Conservation (phyloP, 2,888 invertebrate genomes). For the Argyresthia albistria region DNA sequence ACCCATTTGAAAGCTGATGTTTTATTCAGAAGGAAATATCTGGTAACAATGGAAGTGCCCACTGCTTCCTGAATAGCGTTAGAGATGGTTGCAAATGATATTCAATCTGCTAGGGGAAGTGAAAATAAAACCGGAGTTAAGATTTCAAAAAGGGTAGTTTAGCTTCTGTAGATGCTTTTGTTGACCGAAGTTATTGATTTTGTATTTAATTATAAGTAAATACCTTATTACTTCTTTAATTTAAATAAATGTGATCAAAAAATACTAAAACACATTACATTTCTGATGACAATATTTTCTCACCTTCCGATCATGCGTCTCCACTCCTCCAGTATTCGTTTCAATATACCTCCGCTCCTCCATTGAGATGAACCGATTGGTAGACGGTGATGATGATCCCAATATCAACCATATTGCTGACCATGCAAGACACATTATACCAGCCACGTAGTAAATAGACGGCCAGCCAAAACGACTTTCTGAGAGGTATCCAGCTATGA, state of each 20-base stretch:
- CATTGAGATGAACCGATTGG: conserved; percentile 71
- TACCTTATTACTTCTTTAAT: not conserved
- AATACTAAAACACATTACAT: not conserved
- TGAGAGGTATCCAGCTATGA: conserved; percentile 80
- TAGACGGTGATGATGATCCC: conserved; percentile 78
- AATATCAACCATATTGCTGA: conserved; percentile 72
- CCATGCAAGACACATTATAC: conserved; percentile 76
- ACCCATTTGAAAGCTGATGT: no score
- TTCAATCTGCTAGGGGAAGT: no score
- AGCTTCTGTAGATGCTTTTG: no score
- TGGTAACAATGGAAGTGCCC: no score
- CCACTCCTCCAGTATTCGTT: conserved; percentile 48
- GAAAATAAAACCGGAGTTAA: no score
- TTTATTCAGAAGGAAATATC: no score
- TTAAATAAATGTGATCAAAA: not conserved
- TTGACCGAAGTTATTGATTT: no score
- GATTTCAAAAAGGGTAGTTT: no score
- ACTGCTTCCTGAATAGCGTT: no score
- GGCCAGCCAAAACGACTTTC: conserved; percentile 83
- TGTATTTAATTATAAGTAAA: no score
- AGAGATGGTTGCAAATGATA: no score
- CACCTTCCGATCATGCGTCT: conserved; percentile 18
- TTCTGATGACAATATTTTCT: not conserved
- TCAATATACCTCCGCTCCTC: conserved; percentile 82
- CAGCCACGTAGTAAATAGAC: conserved; percentile 83